Base-by-base conservation (phyloP, 2,888 invertebrate genomes). In the Ophioninae sp. region DNA sequence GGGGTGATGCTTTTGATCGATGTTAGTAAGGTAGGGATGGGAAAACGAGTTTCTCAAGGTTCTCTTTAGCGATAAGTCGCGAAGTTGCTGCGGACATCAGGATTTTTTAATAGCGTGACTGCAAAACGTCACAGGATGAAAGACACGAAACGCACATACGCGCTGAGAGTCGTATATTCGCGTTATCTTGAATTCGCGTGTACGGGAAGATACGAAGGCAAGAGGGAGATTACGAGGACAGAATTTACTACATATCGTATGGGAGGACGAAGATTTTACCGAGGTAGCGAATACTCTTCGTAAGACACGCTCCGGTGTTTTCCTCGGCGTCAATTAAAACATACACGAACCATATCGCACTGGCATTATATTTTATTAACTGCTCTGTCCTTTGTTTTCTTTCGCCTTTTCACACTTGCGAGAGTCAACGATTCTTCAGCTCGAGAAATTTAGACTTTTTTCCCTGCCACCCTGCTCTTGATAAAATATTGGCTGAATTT, bases 311-410 rank as follows among this genome's bases (percentile, higher is more conserved):
- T 78, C n/a, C 56, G 74, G 64, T 65, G 68, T n/a, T 23, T 74
- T 44, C 74, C 17, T 20, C 56, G 59, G 8, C 17, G 77, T 84
- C 82, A 87, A 88, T 88, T 87, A 87, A 88, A 86, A 85, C 76
- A 65, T 37, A 69, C 78, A 73, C 67, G 79, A 79, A 72, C 57
- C 82, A 84, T 79, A 83, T 78, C 77, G 68, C 68, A 64, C 61
- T 59, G 79, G 56, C 84, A 80, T 87, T 87, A 87, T 70, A 70
- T 59, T 81, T 79, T 79, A 81, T 74, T 65, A 79, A 68, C 73
- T 69, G 41, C 70, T 81, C 21, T 74, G 44, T 64, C 7, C 69
- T 13, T 61, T 50, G n/a, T 20, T 30, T 59, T 65, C 21, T 21
- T 79, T 68, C 23, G 78, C 76, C 76, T 73, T 80, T 84, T 37